Base-by-base conservation (phyloP, 2,113 vertebrate genomes). In the Urocolius indicus region DNA sequence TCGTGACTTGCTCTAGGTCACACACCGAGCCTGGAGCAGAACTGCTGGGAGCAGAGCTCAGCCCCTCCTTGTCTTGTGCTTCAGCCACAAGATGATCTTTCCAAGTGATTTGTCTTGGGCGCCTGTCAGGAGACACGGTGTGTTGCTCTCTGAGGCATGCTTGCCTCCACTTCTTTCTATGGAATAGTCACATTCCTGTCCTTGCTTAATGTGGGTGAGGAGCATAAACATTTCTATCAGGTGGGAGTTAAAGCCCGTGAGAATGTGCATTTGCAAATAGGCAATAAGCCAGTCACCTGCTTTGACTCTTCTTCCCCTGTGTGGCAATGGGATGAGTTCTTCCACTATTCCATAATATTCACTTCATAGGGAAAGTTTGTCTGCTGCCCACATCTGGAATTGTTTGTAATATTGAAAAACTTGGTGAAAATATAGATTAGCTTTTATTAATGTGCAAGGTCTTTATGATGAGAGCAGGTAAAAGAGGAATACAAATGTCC, bases 1-100 rank as follows among this genome's bases (percentile, higher is more conserved):
- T 96, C 10, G 22, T 96, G 88, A 94, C 86, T 94, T 94, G 77
- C 41, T 95, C 3, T 82, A 82, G 94, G 88, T 97, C 94, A 94
- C 83, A 90, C 65, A 86, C 41, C 1, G 4, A 84, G 38, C 0
- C 0, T 58, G 63, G 92, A 87, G 82, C 77, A 95, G 89, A 94
- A 85, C 62, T 75, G 69, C 36, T 66, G 78, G 81, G 72, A 83
- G 36, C 76, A 68, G 65, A 61, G 54, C 61, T 86, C 69, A 54
- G 46, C 61, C 79, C 79, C 57, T 95, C 49, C 41, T 57, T 68
- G 30, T 82, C 93, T 94, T 93, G 90, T 96, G 93, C 92, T 89
- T 92, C 61, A 90, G 73, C 92, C 85, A 54, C 85, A 86, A 78
- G 65, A 57, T 65, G 57, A 81, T 59, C 54, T 92, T 89, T 79